Base-by-base conservation (phyloP, 2,888 invertebrate genomes). In the Drosophila neoperkinsi region DNA sequence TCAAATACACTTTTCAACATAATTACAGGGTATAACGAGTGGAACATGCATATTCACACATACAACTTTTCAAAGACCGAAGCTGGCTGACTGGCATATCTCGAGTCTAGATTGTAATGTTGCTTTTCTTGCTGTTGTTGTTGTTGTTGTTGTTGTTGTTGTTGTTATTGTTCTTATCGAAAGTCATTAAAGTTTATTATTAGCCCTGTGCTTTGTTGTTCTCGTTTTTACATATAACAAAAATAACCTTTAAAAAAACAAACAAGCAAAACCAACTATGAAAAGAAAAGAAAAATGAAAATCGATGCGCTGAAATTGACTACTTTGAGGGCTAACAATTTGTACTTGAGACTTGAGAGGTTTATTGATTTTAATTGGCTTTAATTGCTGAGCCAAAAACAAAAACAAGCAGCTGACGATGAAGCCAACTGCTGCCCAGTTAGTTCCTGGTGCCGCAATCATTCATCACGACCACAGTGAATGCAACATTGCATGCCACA, bases 311-410 rank as follows among this genome's bases (percentile, higher is more conserved):
- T 46, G 75, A 43, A 57, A 49, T 46, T 58, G 49, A 50, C 10
- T 21, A 34, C 30, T 36, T 60, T 57, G 69, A 79, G 80, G 81
- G 77, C 86, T 82, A 71, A 75, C 62, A 61, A 49, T 57, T 56
- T 64, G 76, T 74, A 53, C 63, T 62, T 58, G 70, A 63, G 52
- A 60, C 63, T 46, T 16, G 16, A 46, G 46, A 46, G 59, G 52
- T 79, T 82, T 80, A 87, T 87, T 90, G 87, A 86, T 86, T 90
- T 87, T 71, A 87, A 87, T 87, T 87, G 90, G 72, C 70, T 60
- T 79, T 81, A 81, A 79, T 81, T 81, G 74, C 38, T 71, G 50
- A 43, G 46, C 36, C 64, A 50, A 31, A 50, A 63, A 46, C 25
- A 55, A 55, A 55, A 56, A 56, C n/a, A 21, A 30, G 7, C 18